These are phyloP conservation scores for Mormyrus proboscirostris DNA, from an alignment of 2,797 vertebrate species.

Conservation along the genomic window DNA sequence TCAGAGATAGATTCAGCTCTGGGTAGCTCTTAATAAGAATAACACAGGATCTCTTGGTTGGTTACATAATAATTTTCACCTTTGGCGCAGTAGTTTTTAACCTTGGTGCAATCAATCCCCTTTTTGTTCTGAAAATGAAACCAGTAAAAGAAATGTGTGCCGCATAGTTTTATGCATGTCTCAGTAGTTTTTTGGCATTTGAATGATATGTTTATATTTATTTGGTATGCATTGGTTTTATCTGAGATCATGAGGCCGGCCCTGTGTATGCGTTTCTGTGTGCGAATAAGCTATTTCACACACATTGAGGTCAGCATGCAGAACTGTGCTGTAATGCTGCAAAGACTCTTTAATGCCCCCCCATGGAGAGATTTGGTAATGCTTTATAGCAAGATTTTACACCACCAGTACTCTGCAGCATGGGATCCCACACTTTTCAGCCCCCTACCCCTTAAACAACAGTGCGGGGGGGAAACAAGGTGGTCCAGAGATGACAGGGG, in stretches of 20 bases:
- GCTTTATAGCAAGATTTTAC: not conserved
- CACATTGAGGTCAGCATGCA: not conserved
- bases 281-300: not conserved
- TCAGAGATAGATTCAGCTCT: not conserved
- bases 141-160: not conserved
- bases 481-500: not conserved
- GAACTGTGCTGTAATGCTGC: not conserved
- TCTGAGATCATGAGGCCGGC: conserved; percentile 18
- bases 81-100: not conserved
- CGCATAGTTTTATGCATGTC: no score
- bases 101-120: not conserved
- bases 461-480: not conserved
- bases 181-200: not conserved
- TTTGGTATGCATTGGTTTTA: not conserved
- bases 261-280: conserved; percentile 23
- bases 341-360: conserved; percentile 28
- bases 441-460: not conserved
- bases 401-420: not conserved
- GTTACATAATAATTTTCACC: not conserved
- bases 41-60: not conserved
- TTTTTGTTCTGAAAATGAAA: not conserved
- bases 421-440: not conserved
- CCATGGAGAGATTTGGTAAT: conserved; percentile 32
- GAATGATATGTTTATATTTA: not conserved
- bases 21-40: not conserved